These are phyloP conservation scores for Dicranocentrus wangi DNA, from an alignment of 2,888 invertebrate genomes.

Conservation along the genomic window DNA sequence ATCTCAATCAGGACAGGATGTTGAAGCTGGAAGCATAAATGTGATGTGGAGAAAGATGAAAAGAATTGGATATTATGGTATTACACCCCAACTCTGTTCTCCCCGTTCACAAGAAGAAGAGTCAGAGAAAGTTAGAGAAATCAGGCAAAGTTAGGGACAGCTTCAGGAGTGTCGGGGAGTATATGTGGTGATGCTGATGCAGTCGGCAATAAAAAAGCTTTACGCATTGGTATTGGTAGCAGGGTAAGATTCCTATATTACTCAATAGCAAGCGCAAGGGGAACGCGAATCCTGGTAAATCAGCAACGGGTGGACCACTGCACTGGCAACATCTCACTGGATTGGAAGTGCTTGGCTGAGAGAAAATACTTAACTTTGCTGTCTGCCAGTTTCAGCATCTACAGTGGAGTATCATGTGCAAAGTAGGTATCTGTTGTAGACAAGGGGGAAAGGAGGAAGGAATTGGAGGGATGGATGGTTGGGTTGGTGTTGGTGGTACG, in stretches of 20 bases:
- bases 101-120: too few relatives aligned
- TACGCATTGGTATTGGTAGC: too few relatives aligned
- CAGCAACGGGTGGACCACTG: too few relatives aligned
- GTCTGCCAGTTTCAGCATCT: too few relatives aligned
- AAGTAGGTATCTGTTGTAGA: background rate
- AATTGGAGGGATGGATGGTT: constrained; percentile 11
- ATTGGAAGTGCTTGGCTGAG: too few relatives aligned
- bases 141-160: constrained; percentile 11
- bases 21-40: background rate
- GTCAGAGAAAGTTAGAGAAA: constrained; percentile 31
- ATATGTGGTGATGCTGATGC: too few relatives aligned
- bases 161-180: background rate
- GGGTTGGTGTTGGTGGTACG: constrained; percentile 2
- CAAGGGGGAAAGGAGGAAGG: constrained; percentile 11
- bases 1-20: constrained; percentile 49
- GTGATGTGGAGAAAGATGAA: constrained; percentile 16
- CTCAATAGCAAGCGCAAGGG: too few relatives aligned
- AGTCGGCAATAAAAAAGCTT: too few relatives aligned
- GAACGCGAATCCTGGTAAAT: too few relatives aligned
- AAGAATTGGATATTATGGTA: constrained; percentile 10
- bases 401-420: background rate
- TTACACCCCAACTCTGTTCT: background rate
- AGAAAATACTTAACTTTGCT: too few relatives aligned
- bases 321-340: too few relatives aligned
- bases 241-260: too few relatives aligned